Conservation (phyloP, 2,113 vertebrate species). For the Poeciliopsis turrubarensis region DNA sequence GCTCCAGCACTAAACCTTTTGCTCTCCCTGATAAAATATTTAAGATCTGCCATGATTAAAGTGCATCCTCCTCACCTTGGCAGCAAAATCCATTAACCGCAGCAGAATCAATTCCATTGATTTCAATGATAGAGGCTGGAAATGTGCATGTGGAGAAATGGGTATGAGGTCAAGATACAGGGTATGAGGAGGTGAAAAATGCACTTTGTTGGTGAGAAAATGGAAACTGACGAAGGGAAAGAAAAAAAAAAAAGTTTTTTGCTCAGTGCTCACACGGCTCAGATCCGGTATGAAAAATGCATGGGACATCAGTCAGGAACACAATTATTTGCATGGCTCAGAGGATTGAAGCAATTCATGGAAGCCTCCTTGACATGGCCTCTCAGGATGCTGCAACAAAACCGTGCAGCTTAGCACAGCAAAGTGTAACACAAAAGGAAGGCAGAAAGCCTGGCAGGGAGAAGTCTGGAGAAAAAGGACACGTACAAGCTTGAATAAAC, state of each 20-base stretch:
- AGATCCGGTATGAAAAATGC: constrained; percentile 73
- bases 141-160: constrained; percentile 47
- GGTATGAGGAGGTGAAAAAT: constrained; percentile 49
- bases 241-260: constrained; percentile 34
- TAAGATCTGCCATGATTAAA: constrained; percentile 79
- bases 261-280: constrained; percentile 44
- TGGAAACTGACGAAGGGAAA: not conserved
- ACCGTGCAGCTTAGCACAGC: constrained; percentile 51
- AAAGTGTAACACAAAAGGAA: constrained; percentile 30
- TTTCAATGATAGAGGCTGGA: constrained; percentile 73
- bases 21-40: constrained; percentile 79
- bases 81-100: constrained; percentile 78
- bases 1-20: constrained; percentile 69
- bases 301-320: constrained; percentile 71
- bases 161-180: constrained; percentile 55
- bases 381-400: constrained; percentile 41
- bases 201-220: constrained; percentile 14
- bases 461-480: constrained; percentile 8
- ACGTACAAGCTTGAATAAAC: constrained; percentile 23
- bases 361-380: constrained; percentile 55
- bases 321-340: constrained; percentile 74
- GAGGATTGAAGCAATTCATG: constrained; percentile 51
- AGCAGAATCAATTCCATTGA: constrained; percentile 75
- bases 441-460: constrained; percentile 8
- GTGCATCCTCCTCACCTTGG: constrained; percentile 77